These are phyloP conservation scores for Coenonympha arcania DNA, from an alignment of 2,888 invertebrate genomes.

Conservation along the genomic window DNA sequence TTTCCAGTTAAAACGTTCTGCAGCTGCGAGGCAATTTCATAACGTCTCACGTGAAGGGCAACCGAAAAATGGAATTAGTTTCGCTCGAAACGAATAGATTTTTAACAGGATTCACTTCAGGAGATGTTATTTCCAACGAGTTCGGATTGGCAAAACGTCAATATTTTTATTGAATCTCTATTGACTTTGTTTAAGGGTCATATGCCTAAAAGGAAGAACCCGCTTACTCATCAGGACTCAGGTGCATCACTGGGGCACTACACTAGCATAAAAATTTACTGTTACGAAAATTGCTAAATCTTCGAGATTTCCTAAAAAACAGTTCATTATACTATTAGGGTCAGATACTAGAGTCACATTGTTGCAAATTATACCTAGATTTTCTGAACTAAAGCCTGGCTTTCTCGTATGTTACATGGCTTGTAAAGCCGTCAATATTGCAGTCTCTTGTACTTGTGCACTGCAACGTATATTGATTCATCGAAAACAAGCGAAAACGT, in stretches of 20 bases:
- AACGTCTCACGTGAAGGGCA: conserved; percentile 17
- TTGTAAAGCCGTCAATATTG: conserved; percentile 30
- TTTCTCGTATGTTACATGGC: conserved; percentile 23
- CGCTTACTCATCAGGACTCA: no score
- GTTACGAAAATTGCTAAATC: no score
- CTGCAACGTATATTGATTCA: conserved; percentile 33
- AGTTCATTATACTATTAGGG: no score
- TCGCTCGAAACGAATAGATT: conserved; percentile 8
- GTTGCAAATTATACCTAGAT: no score
- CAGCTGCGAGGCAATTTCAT: conserved; percentile 20
- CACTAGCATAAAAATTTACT: no score
- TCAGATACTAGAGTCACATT: no score
- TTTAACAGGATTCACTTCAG: conserved; percentile 5
- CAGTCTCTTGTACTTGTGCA: conserved; percentile 1
- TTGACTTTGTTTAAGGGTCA: no score
- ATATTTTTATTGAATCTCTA: neutral
- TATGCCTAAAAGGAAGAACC: no score
- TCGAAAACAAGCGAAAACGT: conserved; percentile 25
- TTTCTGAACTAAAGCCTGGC: conserved; percentile 16
- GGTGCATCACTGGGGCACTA: no score
- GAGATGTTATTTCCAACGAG: neutral
- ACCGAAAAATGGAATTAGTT: conserved; percentile 21
- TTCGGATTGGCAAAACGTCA: neutral
- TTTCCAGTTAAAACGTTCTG: conserved; percentile 26
- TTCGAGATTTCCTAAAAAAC: no score